phyloP scores from a whole-genome alignment of 2,888 invertebrate genomes.

The Platynereis dumerilii region DNA sequence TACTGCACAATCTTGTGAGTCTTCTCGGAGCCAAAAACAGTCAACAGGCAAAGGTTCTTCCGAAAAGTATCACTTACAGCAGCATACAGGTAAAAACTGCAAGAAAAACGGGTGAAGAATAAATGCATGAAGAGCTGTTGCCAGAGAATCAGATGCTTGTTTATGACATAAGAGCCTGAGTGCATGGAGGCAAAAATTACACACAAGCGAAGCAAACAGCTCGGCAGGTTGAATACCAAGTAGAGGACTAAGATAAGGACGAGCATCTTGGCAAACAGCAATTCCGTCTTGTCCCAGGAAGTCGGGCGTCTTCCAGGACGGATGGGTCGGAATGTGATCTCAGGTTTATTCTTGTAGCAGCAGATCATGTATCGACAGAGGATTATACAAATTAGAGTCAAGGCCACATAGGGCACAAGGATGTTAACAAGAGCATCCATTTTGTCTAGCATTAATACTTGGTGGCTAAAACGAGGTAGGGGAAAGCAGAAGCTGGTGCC shows the following conservation, averaged over 20 bases:
- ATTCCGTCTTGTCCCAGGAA: slow-evolving; percentile 1
- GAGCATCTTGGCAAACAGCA: background rate
- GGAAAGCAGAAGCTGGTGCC: background rate
- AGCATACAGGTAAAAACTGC: background rate
- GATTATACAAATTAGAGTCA: background rate
- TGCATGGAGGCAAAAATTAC: slow-evolving; percentile 5
- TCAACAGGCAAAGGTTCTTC: slow-evolving; percentile 1
- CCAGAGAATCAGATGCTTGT: background rate
- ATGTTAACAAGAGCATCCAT: slow-evolving; percentile 2
- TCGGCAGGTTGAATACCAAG: slow-evolving; percentile 1
- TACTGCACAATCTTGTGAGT: background rate
- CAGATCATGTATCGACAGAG: too few relatives aligned
- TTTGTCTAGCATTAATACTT: background rate
- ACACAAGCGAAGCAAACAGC: background rate
- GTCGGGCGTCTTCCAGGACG: background rate
- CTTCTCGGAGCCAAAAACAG: background rate
- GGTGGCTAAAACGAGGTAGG: background rate
- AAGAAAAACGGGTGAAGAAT: slow-evolving; percentile 2
- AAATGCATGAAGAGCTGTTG: slow-evolving; percentile 6
- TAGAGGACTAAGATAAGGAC: background rate
- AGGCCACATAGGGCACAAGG: background rate
- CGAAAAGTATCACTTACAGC: background rate
- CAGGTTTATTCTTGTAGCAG: too few relatives aligned
- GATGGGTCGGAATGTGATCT: too few relatives aligned
- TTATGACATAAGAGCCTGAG: background rate